A percentile compares a stretch with the other conserved stretches of the same genome.
Evolutionary conservation across 2,113 vertebrate genomes (phyloP).

Genomic region (Danio rerio): GRCz12tu NC_133188.1:24021501-24022000

Average conservation of each 20-base stretch:
- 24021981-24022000: not conserved
- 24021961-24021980: not conserved
- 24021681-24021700: not conserved
- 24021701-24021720: not conserved
- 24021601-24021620: slow-evolving; percentile 24
- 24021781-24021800: slow-evolving; percentile 2
- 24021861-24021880: not conserved
- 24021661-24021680: slow-evolving; percentile 17
- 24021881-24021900: not conserved
- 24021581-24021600: slow-evolving; percentile 18
- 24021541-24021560: slow-evolving; percentile 23
- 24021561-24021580: slow-evolving; percentile 4
- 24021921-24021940: slow-evolving; percentile 23
- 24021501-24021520: slow-evolving; percentile 8
- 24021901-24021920: slow-evolving; percentile 3
- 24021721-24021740: not conserved
- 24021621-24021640: slow-evolving; percentile 22
- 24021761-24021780: slow-evolving; percentile 28
- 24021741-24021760: slow-evolving; percentile 34
- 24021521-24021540: slow-evolving; percentile 1
- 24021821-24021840: slow-evolving; percentile 18
- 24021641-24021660: slow-evolving; percentile 7
- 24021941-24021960: slow-evolving; percentile 8
- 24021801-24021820: not conserved
- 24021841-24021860: not conserved